Evolutionary conservation across 2,113 vertebrate species (phyloP), one percentile per base, ranked within the genome.

Genomic region (rabbit (Oryctolagus cuniculus)): DNA sequence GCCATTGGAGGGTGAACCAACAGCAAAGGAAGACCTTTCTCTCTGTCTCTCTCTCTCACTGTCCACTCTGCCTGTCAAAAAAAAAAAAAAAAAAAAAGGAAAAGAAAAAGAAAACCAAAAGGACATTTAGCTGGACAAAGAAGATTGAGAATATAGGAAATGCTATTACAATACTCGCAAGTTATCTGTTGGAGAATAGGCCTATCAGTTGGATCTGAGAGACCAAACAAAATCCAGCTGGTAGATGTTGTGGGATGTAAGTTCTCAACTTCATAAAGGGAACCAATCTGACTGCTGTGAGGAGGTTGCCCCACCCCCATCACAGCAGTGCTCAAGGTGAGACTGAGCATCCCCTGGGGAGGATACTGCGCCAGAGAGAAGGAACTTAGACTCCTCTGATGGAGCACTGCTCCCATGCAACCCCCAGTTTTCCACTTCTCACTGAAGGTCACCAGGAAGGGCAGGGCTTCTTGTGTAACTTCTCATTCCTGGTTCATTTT

Each of bases 401-500:
- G 22, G 44, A 66, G 10, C 29, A 16, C 13, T 11, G 11, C 19
- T 55, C 36, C 73, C n/a, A 10, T 22, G 49, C 0, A 17, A 11
- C 15, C 10, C 36, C 21, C 29, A 31, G 0, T 25, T 9, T 58
- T 25, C 58, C 27, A 10, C 31, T 84, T 90, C 55, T 61, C 87
- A 22, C 2, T 1, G 4, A 89, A 96, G 94, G 93, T 92, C 89
- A 34, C 55, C 44, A 16, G 7, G 88, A 66, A 82, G 74, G 49
- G 17, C 82, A 89, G 70, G 10, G 51, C 53, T 89, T 84, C 73
- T 25, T 49, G 6, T 12, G 4, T 53, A 90, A 92, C 89, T 90
- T 97, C 51, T 66, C 74, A 86, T 61, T 70, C 58, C n/a, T 51
- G 19, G 3, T 83, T 89, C 66, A 72, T 87, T 86, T 95, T 88